phyloP scores from a whole-genome alignment of 2,888 invertebrate genomes.

The Apomyelois bistriatella region DNA sequence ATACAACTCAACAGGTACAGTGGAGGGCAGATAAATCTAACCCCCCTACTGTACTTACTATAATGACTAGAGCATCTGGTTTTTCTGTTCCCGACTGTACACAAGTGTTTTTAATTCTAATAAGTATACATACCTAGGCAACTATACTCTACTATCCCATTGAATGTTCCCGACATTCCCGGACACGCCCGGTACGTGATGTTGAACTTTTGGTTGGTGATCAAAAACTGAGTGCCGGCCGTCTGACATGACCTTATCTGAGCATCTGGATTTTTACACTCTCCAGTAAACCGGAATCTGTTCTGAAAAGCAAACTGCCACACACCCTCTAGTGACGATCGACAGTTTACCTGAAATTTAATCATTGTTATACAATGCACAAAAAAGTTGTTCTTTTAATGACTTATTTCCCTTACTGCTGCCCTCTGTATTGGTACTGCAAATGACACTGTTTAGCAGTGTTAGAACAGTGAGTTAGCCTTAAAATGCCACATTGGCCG shows the following conservation, averaged over 20 bases:
- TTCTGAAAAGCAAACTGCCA: conserved; percentile 97
- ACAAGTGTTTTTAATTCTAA: not conserved
- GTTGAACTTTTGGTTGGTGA: conserved; percentile 97
- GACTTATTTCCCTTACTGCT: too few species aligned
- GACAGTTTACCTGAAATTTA: conserved; percentile 85
- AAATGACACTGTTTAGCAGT: too few species aligned
- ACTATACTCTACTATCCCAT: conserved; percentile 94
- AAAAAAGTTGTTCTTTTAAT: too few species aligned
- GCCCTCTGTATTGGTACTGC: too few species aligned
- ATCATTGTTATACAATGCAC: not conserved
- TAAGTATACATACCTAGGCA: conserved; percentile 83
- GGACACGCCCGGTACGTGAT: conserved; percentile 95
- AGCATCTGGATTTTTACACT: conserved; percentile 93
- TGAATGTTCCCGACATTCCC: conserved; percentile 94
- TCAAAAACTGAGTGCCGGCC: conserved; percentile 96
- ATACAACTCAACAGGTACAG: too few species aligned
- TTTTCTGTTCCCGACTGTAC: too few species aligned
- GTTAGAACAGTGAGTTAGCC: too few species aligned
- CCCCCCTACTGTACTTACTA: too few species aligned
- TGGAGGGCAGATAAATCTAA: too few species aligned
- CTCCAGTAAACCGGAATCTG: conserved; percentile 93
- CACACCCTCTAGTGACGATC: conserved; percentile 96
- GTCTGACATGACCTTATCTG: conserved; percentile 96
- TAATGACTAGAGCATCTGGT: too few species aligned
- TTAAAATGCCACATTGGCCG: too few species aligned